A percentile compares a stretch with the other conserved stretches of the same genome.
Conservation (phyloP, 2,113 vertebrate species). For the Brachyhypopomus gauderio region DNA sequence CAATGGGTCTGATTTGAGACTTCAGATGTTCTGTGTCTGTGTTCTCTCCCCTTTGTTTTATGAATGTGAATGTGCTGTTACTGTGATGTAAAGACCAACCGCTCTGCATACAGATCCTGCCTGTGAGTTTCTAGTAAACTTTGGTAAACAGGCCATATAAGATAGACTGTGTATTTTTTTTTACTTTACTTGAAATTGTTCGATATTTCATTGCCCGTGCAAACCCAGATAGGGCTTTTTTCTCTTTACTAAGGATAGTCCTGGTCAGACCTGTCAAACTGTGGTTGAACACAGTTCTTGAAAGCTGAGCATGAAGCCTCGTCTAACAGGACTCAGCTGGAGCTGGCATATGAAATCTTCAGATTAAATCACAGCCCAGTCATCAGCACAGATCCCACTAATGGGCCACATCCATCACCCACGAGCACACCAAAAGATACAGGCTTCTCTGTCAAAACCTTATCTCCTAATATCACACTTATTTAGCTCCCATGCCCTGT, state of each 20-base stretch:
- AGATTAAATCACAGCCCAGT: conserved; percentile 46
- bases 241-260: not conserved
- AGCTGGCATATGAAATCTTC: conserved; percentile 13
- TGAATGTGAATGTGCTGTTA: conserved; percentile 36
- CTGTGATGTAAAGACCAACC: conserved; percentile 7
- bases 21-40: conserved; percentile 41
- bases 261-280: not conserved
- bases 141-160: not conserved
- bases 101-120: not conserved
- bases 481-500: conserved; percentile 48
- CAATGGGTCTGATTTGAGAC: conserved; percentile 53
- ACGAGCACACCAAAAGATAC: conserved; percentile 46
- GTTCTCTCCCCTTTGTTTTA: conserved; percentile 36
- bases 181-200: not conserved
- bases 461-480: conserved; percentile 48
- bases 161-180: not conserved
- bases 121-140: not conserved
- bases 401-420: conserved; percentile 55
- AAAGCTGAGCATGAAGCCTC: not conserved
- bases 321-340: conserved; percentile 27
- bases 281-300: not conserved
- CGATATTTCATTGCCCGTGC: no score
- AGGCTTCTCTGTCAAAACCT: conserved; percentile 60
- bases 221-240: not conserved
- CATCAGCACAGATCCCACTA: conserved; percentile 20